Conservation (phyloP, 1,140 invertebrate genomes). For the Bombus turneri region DNA sequence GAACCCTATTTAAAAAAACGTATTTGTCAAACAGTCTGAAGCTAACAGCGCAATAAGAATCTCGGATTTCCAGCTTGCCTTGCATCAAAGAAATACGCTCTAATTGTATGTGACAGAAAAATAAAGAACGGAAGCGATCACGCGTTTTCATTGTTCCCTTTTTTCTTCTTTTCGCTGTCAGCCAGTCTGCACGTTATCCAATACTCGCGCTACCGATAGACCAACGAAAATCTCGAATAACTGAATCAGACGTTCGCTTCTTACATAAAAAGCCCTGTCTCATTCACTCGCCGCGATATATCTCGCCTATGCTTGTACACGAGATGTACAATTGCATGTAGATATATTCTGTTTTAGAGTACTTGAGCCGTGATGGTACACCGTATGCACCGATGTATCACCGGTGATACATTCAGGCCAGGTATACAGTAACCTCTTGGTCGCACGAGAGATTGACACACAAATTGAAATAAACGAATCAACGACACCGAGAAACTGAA, state of each 20-base stretch:
- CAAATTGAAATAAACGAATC: conserved; percentile 55
- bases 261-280: conserved; percentile 28
- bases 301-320: background rate
- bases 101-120: background rate
- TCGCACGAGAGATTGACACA: conserved; percentile 48
- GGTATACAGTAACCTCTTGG: conserved; percentile 4
- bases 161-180: too few relatives aligned
- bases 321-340: conserved; percentile 42
- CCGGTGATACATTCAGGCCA: conserved; percentile 22
- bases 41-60: background rate
- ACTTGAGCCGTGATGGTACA: conserved; percentile 47
- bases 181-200: background rate
- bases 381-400: conserved; percentile 22
- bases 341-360: conserved; percentile 48
- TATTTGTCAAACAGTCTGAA: background rate
- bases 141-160: background rate
- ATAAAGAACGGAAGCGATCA: background rate
- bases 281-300: conserved; percentile 12
- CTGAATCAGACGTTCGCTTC: conserved; percentile 6
- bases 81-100: background rate
- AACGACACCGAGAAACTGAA: conserved; percentile 52
- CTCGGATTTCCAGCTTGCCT: background rate
- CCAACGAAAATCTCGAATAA: conserved; percentile 4
- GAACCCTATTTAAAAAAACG: background rate
- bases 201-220: background rate